Base-by-base conservation (phyloP, 2,888 invertebrate species). In the Cecidostiba fungosa region DNA sequence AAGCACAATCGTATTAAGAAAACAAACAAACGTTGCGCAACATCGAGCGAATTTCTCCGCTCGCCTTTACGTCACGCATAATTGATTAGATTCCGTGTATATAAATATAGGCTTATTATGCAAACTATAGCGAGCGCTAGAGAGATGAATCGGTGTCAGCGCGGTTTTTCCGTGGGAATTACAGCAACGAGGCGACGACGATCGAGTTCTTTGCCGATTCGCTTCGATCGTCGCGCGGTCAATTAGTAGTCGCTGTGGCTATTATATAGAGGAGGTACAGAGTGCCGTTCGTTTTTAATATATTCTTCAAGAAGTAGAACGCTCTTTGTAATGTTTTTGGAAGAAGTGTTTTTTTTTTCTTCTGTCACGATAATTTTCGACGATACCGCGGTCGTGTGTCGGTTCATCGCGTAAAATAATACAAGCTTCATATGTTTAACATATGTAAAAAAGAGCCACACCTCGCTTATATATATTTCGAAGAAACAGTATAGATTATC, bases 141-240 rank as follows among this genome's bases (percentile, higher is more conserved):
- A 47, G 8, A 36, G 39, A 72, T 39, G 3, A 32, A 70, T 36
- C 70, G 70, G 43, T 72, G 39, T 8, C n/a, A 39, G 3, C 29
- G n/a, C 36, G 72, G 72, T 43, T 72, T 72, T 36, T 72, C 72
- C 72, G 72, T 72, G 72, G 39, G 72, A 72, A 72, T 39, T 23
- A 66, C 29, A 3, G 5, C 66, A 16, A 66, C 66, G 29, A 26
- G 23, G 23, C 62, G 23, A 54, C 62, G 23, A 54, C n/a, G 54
- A 54, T n/a, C n/a, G n/a, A 62, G 26, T 29, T 62, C 23, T 23
- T 19, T 59, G 59, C 5, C 59, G 62, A 62, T 36, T 70, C n/a
- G 70, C n/a, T 36, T n/a, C 4, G 66, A 29, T 29, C 5, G 23
- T 66, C 3, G 70, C 39, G 70, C n/a, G 43, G 10, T 23, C 72